Evolutionary conservation across 2,888 invertebrate species (phyloP), one percentile per base, ranked within the genome.

Genomic region (Ryuthela nishihirai): DNA sequence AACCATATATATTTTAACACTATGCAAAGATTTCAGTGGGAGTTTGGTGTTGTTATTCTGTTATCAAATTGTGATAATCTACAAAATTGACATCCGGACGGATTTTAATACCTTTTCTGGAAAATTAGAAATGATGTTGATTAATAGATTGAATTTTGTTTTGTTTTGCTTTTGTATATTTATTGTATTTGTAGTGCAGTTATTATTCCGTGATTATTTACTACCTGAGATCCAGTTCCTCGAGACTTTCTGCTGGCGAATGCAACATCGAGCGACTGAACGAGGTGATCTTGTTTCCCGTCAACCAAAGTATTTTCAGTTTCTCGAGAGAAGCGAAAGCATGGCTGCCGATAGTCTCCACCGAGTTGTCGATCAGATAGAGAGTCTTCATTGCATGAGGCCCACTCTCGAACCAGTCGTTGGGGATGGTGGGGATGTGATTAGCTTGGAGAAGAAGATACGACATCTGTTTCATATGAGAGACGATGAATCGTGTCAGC

Each of bases 341-440:
- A 24, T 58, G 56, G 21, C 56, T 58, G 36, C 56, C 56, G 12
- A 58, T 9, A 12, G 40, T 45, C 4, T 35, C 24, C 2, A 39
- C 17, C 5, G 18, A 26, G 5, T 50, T 50, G 23, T 50, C 41
- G 1, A 42, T 4, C 9, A 58, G 24, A 29, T 38, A 20, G 7
- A 52, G 32, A n/a, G 50, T 42, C 38, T 12, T 41, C 17, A 58
- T 23, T 4, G 38, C 15, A 25, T 58, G 52, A 7, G 56, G 56
- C 12, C 56, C 56, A 32, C 44, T 58, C 36, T 58, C 56, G 25
- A 58, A 58, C 56, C 50, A 52, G 25, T 52, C 50, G 38, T 58
- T 58, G 1, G 42, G 38, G 4, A 58, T 46, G 1, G 25, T 25
- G 12, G 56, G 56, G 3, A 58, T 41, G 1, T 42, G 23, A 25